Evolutionary conservation across 2,797 vertebrate species (phyloP), one percentile per base, ranked within the genome.

Genomic region (Liasis olivaceus): DNA sequence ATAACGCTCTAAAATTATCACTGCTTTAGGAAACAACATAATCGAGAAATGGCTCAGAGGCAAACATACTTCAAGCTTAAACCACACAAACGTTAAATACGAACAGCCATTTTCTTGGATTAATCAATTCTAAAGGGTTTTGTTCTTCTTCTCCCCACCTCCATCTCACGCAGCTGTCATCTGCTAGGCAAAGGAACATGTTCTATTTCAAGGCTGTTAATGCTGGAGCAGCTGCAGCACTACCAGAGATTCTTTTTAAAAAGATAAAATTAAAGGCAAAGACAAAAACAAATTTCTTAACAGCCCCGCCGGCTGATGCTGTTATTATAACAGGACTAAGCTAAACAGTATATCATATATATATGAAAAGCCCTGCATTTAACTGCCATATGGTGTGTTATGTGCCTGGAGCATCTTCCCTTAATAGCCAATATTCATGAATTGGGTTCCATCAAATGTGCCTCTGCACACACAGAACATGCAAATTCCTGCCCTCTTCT

Each of bases 141-240:
- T 97, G 94, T 95, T 97, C 95, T 95, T 51, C 87, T 54, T 13
- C 9, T 20, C 13, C 42, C 66, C 69, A 28, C 31, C 17, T 26
- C 60, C 77, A 94, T 93, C 95, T 89, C 88, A 92, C 97, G 95
- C 97, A 98, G 97, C 97, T 98, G 97, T 97, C 97, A 97, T 94
- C 97, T 90, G 13, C 96, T 96, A 96, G 96, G 96, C 96, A 95
- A 96, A 97, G 95, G 96, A 96, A 97, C 97, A 97, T 95, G 91
- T 97, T 97, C 97, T 98, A 95, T 98, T 98, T 97, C 97, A 96
- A 96, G 95, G 95, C 96, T 97, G 95, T 96, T 97, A 97, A 97
- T 97, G 94, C 93, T 93, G 92, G 90, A 97, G 96, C 98, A 98
- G 97, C 97, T 98, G 98, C 96, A 96, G 91, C 90, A 64, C 92